These are phyloP conservation scores for Bos taurus DNA, from an alignment of 2,113 vertebrate genomes.

Conservation along the genomic window ARS-UCD2.0 NC_037329.1:52763501-52764000, in stretches of 20 bases:
- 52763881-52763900: neutral
- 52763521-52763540: neutral
- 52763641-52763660: neutral
- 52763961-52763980: conserved; percentile 15
- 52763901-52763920: neutral
- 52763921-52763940: neutral
- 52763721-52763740: neutral
- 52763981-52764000: conserved; percentile 23
- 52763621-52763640: neutral
- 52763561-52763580: neutral
- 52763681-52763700: neutral
- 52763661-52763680: neutral
- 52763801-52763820: neutral
- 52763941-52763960: neutral
- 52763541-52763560: neutral
- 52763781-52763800: neutral
- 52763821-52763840: neutral
- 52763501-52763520: neutral
- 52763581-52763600: neutral
- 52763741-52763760: neutral
- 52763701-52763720: neutral
- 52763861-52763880: neutral
- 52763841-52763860: neutral
- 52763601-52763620: neutral
- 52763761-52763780: neutral